Base-by-base conservation (phyloP, 2,113 vertebrate species). In the Zingel zingel region DNA sequence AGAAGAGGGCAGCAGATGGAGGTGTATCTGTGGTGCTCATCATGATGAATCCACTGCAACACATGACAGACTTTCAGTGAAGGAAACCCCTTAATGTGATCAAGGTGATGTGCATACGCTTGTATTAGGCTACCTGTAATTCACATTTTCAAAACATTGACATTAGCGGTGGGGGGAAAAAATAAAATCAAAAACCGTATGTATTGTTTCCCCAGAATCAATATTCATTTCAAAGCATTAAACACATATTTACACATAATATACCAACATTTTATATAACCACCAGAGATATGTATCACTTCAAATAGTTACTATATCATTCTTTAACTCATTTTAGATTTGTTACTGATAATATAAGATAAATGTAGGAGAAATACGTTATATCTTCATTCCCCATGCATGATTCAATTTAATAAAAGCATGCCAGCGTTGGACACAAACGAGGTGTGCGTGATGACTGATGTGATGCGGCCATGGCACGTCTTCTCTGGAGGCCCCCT, bases 1-100 rank as follows among this genome's bases (percentile, higher is more conserved):
- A 80, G 47, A 45, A 12, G 89, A 74, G 78, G 82, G 86, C 86
- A 81, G 86, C 61, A 88, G 63, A 56, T 6, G 4, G 1, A 18
- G 0, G 10, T n/a, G 58, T 67, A 64, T 43, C 36, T 57, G 13
- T 54, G 5, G 4, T 16, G 13, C 6, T 19, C 0, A 9, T 33
- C 7, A 3, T 19, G n/a, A 23, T 8, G 14, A 7, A 6, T 33
- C 18, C 27, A 39, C 15, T 6, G 19, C n/a, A 39, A 23, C 15
- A 12, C 15, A 2, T 4, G 11, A 36, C 19, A 66, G 30, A 53
- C 19, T 53, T 19, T 56, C 11, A 54, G 23, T 0, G 1, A 56
- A 56, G 21, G 4, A 45, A 47, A 66, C 4, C 5, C 33, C 33
- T 7, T 48, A 9, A 25, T 13, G 6, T 6, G 5, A 12, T 50